Conservation (phyloP, 2,888 invertebrate species). For the Xylota sylvarum region DNA sequence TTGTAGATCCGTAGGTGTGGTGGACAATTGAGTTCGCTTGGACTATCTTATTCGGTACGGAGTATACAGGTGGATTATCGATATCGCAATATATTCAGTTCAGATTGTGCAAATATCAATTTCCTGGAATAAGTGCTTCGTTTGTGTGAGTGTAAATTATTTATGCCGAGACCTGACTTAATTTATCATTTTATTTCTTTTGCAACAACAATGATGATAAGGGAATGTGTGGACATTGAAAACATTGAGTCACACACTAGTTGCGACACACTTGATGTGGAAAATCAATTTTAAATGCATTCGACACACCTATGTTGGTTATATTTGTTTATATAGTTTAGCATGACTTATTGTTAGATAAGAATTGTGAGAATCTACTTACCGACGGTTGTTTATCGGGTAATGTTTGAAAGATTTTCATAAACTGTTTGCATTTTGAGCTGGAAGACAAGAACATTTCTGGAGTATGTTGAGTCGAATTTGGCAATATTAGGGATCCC, state of each 20-base stretch:
- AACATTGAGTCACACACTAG: background rate
- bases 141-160: background rate
- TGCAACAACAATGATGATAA: conserved; percentile 3
- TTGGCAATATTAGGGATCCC: no score
- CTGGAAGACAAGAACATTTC: no score
- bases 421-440: no score
- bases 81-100: conserved; percentile 15
- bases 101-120: conserved; percentile 32
- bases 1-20: conserved; percentile 33
- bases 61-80: conserved; percentile 61
- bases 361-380: background rate
- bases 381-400: no score
- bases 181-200: background rate
- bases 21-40: background rate
- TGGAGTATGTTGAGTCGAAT: no score
- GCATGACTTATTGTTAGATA: background rate
- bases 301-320: background rate
- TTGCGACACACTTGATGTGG: background rate
- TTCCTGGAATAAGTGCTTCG: conserved; percentile 13
- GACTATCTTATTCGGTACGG: conserved; percentile 22
- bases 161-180: background rate
- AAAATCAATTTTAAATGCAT: conserved; percentile 13
- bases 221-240: background rate
- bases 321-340: background rate
- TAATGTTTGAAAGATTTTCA: no score